A percentile compares a stretch with the other conserved stretches of the same genome.
These are phyloP conservation scores for Tachina fera DNA, from an alignment of 2,888 invertebrate genomes.

Conservation along the genomic window DNA sequence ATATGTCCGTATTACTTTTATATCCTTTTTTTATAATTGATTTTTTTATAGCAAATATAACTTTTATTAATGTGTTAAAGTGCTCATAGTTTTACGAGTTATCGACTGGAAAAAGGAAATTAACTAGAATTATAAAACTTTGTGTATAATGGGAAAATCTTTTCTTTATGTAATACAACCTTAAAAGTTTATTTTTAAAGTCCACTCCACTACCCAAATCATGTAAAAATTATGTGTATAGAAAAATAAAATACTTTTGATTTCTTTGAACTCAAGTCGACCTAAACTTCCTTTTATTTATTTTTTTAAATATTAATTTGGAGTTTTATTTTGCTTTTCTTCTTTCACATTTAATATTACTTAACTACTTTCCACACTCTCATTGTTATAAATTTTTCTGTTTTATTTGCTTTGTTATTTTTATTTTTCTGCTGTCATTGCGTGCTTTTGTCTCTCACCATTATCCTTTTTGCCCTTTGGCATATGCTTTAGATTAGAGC, in stretches of 20 bases:
- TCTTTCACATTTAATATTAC: conserved; percentile 47
- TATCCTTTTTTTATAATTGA: too few species aligned
- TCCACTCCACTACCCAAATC: too few species aligned
- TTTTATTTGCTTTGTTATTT: conserved; percentile 18
- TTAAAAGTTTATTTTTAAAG: too few species aligned
- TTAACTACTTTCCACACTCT: conserved; percentile 17
- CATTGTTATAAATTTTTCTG: conserved; percentile 32
- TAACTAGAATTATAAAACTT: too few species aligned
- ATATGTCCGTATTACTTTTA: too few species aligned
- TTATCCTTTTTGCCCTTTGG: conserved; percentile 67
- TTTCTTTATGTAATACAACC: not conserved
- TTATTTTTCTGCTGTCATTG: conserved; percentile 37
- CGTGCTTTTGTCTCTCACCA: conserved; percentile 50
- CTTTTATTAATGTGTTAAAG: too few species aligned
- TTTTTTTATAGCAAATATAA: too few species aligned
- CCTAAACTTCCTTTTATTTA: conserved; percentile 4
- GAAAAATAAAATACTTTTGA: not conserved
- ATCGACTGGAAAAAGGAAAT: too few species aligned
- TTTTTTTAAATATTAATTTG: conserved; percentile 13
- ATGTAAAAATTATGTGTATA: too few species aligned
- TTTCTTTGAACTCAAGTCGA: not conserved
- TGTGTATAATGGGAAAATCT: too few species aligned
- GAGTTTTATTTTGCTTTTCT: conserved; percentile 20
- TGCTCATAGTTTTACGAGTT: too few species aligned
- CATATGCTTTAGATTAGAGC: conserved; percentile 64